Evolutionary conservation across 2,888 invertebrate genomes (phyloP), one percentile per base, ranked within the genome.

Genomic region (Andrena bicolor): DNA sequence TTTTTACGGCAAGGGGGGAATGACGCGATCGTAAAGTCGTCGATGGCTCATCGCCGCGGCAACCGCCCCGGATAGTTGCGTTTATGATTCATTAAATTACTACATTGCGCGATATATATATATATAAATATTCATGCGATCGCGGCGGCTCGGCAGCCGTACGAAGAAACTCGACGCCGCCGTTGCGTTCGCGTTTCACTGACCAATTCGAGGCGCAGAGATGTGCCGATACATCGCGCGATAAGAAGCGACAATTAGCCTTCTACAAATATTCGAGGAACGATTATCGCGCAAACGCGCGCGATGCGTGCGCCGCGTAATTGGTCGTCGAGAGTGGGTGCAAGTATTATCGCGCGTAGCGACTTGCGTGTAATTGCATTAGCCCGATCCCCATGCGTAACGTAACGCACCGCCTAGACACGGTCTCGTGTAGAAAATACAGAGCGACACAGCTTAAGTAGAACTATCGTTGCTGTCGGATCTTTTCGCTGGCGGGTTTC

Each of bases 11-110:
- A n/a, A 32, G 10, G 8, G 10, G 8, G 51, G 64, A 60, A 72
- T 26, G 74, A 53, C 56, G 35, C 64, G 76, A 58, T 69, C 80
- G 64, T 82, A 82, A 80, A 80, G 71, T 48, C 69, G 48, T 26
- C 77, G 77, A 71, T 71, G 77, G 64, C 65, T 77, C 80, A 48
- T 30, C 69, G 69, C 35, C 60, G 70, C 60, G 63, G 65, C 71
- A 63, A 51, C 65, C 65, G 28, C 49, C 53, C 32, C 68, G 82
- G 65, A 80, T 75, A 74, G 65, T 80, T 80, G 65, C 70, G 32
- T 80, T 75, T 69, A 80, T 60, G 81, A 74, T 64, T 80, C 80
- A 61, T 65, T 70, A 28, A 81, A 81, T 80, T 80, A 80, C 74
- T 64, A 74, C 64, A 65, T 65, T 69, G 49, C 49, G 41, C 35